These are phyloP conservation scores for Solenopsis fugax DNA, from an alignment of 1,140 invertebrate genomes.

Conservation along the genomic window DNA sequence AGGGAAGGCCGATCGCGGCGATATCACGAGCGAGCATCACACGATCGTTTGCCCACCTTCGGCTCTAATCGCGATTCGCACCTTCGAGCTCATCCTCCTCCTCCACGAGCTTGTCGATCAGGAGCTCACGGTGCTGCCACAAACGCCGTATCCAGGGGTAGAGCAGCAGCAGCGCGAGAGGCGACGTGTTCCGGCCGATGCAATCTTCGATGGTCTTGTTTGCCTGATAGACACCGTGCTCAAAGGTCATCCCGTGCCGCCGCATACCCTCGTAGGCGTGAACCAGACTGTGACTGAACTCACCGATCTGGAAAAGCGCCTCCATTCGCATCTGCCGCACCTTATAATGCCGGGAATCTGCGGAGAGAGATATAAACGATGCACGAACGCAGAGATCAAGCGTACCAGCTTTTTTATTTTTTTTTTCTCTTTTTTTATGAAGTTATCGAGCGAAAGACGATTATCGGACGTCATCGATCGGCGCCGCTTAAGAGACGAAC, in stretches of 20 bases:
- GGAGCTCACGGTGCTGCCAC: conserved; percentile 55
- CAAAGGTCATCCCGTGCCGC: conserved; percentile 68
- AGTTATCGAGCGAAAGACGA: background rate
- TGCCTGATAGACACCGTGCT: conserved; percentile 75
- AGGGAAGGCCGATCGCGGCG: background rate
- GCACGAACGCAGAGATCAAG: conserved; percentile 26
- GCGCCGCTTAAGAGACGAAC: background rate
- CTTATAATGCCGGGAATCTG: conserved; percentile 64
- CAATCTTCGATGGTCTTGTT: conserved; percentile 82
- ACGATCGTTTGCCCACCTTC: background rate
- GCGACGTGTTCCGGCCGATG: conserved; percentile 78
- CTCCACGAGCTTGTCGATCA: conserved; percentile 74
- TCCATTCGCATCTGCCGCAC: conserved; percentile 77
- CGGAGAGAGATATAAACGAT: background rate
- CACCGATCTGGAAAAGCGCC: conserved; percentile 79
- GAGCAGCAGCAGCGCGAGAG: conserved; percentile 67
- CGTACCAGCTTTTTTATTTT: background rate
- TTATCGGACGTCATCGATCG: conserved; percentile 10
- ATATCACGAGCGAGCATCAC: background rate
- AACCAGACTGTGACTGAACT: conserved; percentile 79
- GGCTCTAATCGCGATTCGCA: conserved; percentile 39
- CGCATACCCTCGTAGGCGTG: conserved; percentile 76
- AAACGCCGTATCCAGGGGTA: conserved; percentile 79
- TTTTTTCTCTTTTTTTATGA: conserved; percentile 28
- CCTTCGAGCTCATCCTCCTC: conserved; percentile 80